Base-by-base conservation (phyloP, 2,797 vertebrate species). In the Enteromius argenteus region DNA sequence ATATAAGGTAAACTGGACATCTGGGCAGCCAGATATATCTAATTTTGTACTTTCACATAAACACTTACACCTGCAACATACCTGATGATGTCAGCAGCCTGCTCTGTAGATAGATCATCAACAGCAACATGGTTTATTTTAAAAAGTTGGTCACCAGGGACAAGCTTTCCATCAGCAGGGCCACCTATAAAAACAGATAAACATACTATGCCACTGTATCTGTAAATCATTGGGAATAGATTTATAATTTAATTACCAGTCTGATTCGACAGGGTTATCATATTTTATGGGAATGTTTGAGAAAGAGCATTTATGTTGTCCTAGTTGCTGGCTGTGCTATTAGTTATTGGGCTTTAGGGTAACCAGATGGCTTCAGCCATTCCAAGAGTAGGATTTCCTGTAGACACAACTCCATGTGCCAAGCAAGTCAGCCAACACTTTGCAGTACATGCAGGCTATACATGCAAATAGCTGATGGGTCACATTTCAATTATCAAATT, bases 141-240 rank as follows among this genome's bases (percentile, higher is more conserved):
- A 88, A 98, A 92, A 37, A 98, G 94, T 89, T 97, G 97, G 92
- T 99, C 98, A 0, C 97, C 97, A 0, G 96, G 95, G 90, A 97
- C 74, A 56, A 90, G 87, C 76, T 87, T 90, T 44, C 89, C 86
- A 5, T 90, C 89, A 30, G 87, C 86, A 58, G 89, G 87, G 21
- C 89, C 84, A 3, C 84, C 87, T 90, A 64, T 32, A 86, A 79
- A 86, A 27, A 76, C 56, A 80, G 67, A 76, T 72, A 66, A 35
- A 84, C 83, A 82, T 51, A 84, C 71, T 84, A 88, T 89, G 68
- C 56, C 67, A 75, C 46, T 19, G 17, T 32, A 72, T 42, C 42
- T 30, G 76, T 67, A 13, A 49, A 66, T 21, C 14, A 32, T 3
- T 19, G 27, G 14, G 15, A 32, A 32, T 7, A 32, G 5, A 32